These are phyloP conservation scores for Mizuhopecten yessoensis DNA, from an alignment of 1,140 invertebrate genomes.

Conservation along the genomic window DNA sequence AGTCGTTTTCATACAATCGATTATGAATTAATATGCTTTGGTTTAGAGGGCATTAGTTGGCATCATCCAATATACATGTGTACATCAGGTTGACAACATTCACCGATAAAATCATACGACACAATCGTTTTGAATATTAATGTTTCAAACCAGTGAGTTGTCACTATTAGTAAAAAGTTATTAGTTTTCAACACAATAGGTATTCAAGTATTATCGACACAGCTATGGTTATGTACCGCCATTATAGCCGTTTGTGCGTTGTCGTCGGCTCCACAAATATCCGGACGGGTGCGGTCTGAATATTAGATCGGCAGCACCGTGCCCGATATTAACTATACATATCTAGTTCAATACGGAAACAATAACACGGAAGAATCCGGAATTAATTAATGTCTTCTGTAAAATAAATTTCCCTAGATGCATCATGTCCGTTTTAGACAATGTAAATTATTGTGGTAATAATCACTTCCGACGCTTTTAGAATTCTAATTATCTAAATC, in stretches of 20 bases:
- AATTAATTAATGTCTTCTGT: not conserved
- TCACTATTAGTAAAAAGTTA: not conserved
- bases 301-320: not conserved
- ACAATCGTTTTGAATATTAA: conserved; percentile 16
- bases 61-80: not conserved
- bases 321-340: conserved; percentile 13
- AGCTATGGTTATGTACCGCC: not conserved
- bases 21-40: not conserved
- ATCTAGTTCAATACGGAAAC: not conserved
- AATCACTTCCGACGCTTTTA: not conserved
- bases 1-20: not conserved
- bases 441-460: not conserved
- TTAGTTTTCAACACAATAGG: not conserved
- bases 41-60: not conserved
- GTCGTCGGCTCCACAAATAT: not conserved
- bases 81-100: not conserved
- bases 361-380: not conserved
- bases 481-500: not conserved
- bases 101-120: not conserved
- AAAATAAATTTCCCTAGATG: not conserved
- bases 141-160: not conserved
- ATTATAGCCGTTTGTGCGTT: not conserved
- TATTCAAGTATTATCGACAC: not conserved
- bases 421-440: not conserved
- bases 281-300: not conserved